Evolutionary conservation across 2,113 vertebrate species (phyloP).

Genomic region (Platycercus adscitus): DNA sequence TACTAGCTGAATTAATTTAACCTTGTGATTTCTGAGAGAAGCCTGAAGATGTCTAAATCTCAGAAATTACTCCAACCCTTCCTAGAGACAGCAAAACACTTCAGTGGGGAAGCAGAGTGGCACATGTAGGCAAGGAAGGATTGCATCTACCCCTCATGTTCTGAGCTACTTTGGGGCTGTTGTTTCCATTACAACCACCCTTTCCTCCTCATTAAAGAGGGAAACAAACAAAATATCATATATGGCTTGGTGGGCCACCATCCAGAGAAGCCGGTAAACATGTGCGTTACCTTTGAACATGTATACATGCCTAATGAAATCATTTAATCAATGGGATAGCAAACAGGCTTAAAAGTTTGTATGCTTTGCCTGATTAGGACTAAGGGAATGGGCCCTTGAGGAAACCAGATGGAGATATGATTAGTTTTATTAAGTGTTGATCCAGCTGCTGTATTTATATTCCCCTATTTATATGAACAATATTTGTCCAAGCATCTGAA

Average conservation of each 20-base stretch:
- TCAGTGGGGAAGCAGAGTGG: neutral
- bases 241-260: neutral
- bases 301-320: slow-evolving; percentile 46
- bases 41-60: neutral
- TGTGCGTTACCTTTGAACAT: neutral
- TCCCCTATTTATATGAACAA: slow-evolving; percentile 49
- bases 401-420: slow-evolving; percentile 53
- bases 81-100: neutral
- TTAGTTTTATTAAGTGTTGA: slow-evolving; percentile 67
- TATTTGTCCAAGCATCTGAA: slow-evolving; percentile 58
- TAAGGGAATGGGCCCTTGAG: slow-evolving; percentile 48
- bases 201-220: neutral
- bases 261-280: neutral
- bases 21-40: slow-evolving; percentile 1
- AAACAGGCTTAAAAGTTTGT: slow-evolving; percentile 56
- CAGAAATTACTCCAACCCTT: neutral
- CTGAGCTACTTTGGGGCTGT: neutral
- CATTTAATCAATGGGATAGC: slow-evolving; percentile 44
- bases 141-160: neutral
- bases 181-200: neutral
- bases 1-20: slow-evolving; percentile 3
- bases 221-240: neutral
- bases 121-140: neutral
- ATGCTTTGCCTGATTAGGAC: slow-evolving; percentile 52
- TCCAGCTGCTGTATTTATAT: slow-evolving; percentile 61